Evolutionary conservation across 2,797 vertebrate genomes (phyloP).

Genomic region (Sebastiscus tertius): DNA sequence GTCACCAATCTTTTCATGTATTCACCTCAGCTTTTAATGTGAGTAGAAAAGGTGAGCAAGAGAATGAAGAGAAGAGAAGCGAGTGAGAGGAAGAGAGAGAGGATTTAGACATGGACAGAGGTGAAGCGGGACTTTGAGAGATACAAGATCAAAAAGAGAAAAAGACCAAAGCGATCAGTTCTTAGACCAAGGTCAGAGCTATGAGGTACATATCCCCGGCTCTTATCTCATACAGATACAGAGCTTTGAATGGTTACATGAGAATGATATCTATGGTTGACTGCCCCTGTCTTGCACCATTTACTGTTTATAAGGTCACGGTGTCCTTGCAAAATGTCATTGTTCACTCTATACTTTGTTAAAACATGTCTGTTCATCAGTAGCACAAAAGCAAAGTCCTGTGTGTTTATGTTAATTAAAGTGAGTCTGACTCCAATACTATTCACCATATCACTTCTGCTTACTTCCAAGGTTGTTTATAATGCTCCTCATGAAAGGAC

Average conservation of each 20-base stretch:
- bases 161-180: slow-evolving; percentile 74
- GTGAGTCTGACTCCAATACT: background rate
- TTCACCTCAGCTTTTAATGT: slow-evolving; percentile 87
- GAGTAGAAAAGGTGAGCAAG: slow-evolving; percentile 84
- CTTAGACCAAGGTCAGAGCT: slow-evolving; percentile 67
- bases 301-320: slow-evolving; percentile 3
- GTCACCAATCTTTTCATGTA: slow-evolving; percentile 85
- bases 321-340: slow-evolving; percentile 37
- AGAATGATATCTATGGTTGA: slow-evolving; percentile 34
- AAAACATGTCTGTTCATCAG: background rate
- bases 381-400: background rate
- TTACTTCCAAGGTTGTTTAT: slow-evolving; percentile 64
- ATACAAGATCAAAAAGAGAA: slow-evolving; percentile 78
- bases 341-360: slow-evolving; percentile 14
- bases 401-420: slow-evolving; percentile 13
- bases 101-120: slow-evolving; percentile 57
- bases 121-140: slow-evolving; percentile 57
- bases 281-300: slow-evolving; percentile 23
- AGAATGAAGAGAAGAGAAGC: slow-evolving; percentile 81
- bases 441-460: slow-evolving; percentile 8
- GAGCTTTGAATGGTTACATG: slow-evolving; percentile 46
- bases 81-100: slow-evolving; percentile 73
- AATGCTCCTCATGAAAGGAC: slow-evolving; percentile 50
- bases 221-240: slow-evolving; percentile 66
- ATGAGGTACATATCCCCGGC: slow-evolving; percentile 48